phyloP scores from a whole-genome alignment of 2,888 invertebrate genomes.

The Apamea sordens region DNA sequence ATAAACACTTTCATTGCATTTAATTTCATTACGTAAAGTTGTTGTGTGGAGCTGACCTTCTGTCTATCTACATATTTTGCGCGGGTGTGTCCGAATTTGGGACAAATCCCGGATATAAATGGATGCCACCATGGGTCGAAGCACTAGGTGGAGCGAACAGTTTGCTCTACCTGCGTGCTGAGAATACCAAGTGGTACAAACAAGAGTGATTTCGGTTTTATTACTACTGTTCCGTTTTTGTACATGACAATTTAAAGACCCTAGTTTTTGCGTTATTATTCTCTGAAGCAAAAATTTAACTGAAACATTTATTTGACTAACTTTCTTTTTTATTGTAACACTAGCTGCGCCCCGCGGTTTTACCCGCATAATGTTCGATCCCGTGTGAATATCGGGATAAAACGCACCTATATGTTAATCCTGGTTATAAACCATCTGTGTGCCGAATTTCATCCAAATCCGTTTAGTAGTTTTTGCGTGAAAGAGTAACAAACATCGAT shows the following conservation, averaged over 20 bases:
- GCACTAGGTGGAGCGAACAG: slow-evolving; percentile 23
- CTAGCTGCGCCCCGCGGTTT: too few relatives aligned
- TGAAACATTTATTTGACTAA: neutral
- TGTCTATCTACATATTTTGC: neutral
- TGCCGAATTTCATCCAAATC: too few relatives aligned
- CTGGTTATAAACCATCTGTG: too few relatives aligned
- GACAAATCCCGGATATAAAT: slow-evolving; percentile 39
- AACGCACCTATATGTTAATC: too few relatives aligned
- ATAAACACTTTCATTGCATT: neutral
- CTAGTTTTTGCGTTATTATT: neutral
- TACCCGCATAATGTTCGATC: too few relatives aligned
- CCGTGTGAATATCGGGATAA: too few relatives aligned
- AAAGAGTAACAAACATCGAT: too few relatives aligned
- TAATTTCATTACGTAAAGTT: neutral
- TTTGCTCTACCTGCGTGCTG: slow-evolving; percentile 45
- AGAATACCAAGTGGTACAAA: slow-evolving; percentile 55
- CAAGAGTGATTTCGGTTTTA: slow-evolving; percentile 42
- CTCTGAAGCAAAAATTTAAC: neutral
- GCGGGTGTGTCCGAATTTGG: neutral
- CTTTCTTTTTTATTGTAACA: neutral
- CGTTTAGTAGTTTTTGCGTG: too few relatives aligned
- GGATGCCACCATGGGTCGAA: slow-evolving; percentile 27
- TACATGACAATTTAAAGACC: neutral
- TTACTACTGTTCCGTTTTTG: slow-evolving; percentile 7
- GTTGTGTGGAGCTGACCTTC: neutral